phyloP scores from a whole-genome alignment of 2,888 invertebrate genomes.

The Drosophila barbarae region DNA sequence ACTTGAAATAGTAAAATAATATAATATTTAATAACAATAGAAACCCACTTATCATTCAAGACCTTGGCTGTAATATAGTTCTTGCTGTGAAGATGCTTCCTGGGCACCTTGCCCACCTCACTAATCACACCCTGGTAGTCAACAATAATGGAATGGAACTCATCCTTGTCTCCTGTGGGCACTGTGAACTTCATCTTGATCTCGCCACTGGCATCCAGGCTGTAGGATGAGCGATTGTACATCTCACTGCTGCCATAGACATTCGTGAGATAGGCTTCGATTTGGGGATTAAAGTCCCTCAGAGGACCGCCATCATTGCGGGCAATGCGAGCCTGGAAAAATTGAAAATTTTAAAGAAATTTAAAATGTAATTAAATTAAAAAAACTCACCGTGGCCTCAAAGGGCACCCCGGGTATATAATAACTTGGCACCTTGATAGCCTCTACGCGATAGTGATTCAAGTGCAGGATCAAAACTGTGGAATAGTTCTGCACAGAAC shows the following conservation, averaged over 20 bases:
- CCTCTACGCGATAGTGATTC: constrained; percentile 87
- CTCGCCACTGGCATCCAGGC: constrained; percentile 72
- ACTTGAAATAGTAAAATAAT: too few species aligned
- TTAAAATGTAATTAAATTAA: accelerated
- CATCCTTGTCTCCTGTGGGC: constrained; percentile 74
- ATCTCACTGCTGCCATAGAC: constrained; percentile 78
- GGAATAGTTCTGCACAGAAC: constrained; percentile 89
- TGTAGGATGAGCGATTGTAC: constrained; percentile 76
- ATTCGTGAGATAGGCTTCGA: constrained; percentile 79
- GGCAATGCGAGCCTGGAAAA: constrained; percentile 84
- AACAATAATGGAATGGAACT: constrained; percentile 78
- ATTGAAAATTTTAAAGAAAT: not conserved
- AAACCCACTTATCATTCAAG: constrained; percentile 81
- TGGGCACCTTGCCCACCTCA: constrained; percentile 77
- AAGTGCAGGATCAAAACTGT: constrained; percentile 89
- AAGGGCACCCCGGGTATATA: constrained; percentile 95
- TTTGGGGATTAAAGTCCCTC: constrained; percentile 82
- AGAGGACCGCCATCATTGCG: constrained; percentile 87
- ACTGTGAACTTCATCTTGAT: constrained; percentile 78
- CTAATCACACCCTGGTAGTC: constrained; percentile 87
- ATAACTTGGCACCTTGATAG: constrained; percentile 91
- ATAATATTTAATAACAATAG: accelerated
- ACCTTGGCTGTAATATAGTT: constrained; percentile 80
- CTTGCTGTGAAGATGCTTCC: constrained; percentile 74
- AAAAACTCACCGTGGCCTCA: constrained; percentile 74